phyloP scores from a whole-genome alignment of 1,140 invertebrate genomes.

The Zaprionus ghesquierei region DNA sequence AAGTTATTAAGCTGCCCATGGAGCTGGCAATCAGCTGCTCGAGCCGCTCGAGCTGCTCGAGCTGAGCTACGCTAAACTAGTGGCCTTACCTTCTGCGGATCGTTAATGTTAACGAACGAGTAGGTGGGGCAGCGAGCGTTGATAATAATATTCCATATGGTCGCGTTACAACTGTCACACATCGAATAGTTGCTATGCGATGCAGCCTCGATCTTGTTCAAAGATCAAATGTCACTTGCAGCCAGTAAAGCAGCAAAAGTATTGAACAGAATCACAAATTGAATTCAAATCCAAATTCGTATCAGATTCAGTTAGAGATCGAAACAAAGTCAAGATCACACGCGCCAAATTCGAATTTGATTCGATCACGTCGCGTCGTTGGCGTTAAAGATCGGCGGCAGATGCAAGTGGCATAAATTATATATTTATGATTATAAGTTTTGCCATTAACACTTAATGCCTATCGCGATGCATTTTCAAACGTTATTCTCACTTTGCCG shows the following conservation, averaged over 20 bases:
- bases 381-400: constrained; percentile 8
- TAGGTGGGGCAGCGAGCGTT: constrained; percentile 12
- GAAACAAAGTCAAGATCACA: constrained; percentile 73
- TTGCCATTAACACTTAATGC: constrained; percentile 46
- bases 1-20: constrained; percentile 59
- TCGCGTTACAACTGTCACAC: constrained; percentile 14
- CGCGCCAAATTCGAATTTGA: constrained; percentile 57
- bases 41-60: neutral
- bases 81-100: constrained; percentile 27
- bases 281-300: neutral
- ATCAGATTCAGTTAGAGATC: neutral
- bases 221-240: constrained; percentile 72
- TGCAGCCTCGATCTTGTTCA: constrained; percentile 40
- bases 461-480: constrained; percentile 18
- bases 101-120: constrained; percentile 12
- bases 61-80: neutral
- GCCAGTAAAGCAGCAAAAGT: constrained; percentile 12
- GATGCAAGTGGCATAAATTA: constrained; percentile 37
- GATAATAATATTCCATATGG: constrained; percentile 33
- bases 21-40: neutral
- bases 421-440: constrained; percentile 40
- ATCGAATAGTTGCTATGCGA: constrained; percentile 7
- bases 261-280: constrained; percentile 13
- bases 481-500: neutral
- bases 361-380: constrained; percentile 41